Conservation (phyloP, 2,113 vertebrate species). For the Pica pica region DNA sequence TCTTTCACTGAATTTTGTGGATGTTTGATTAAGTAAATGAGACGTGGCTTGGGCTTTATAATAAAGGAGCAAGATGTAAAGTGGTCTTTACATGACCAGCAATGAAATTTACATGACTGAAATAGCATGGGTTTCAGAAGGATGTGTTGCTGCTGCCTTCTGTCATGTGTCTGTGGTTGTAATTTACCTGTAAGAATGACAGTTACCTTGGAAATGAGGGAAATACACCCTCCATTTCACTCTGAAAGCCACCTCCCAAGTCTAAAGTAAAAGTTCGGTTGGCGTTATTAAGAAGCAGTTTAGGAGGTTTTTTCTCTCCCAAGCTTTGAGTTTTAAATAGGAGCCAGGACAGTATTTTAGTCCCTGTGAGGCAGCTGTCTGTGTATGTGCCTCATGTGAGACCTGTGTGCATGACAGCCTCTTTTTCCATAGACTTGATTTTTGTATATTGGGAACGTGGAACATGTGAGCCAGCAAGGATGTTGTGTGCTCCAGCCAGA, state of each 20-base stretch:
- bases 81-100: background rate
- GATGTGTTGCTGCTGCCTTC: background rate
- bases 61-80: background rate
- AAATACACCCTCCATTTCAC: background rate
- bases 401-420: background rate
- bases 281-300: background rate
- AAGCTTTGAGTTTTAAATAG: background rate
- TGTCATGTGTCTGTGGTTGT: background rate
- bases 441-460: background rate
- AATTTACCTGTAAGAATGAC: background rate
- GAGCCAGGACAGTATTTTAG: background rate
- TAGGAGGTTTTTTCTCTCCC: background rate
- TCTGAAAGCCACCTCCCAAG: background rate
- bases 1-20: background rate
- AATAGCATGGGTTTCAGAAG: background rate
- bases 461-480: rapidly evolving
- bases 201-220: background rate
- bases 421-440: rapidly evolving
- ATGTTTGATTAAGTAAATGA: background rate
- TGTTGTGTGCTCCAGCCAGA: background rate
- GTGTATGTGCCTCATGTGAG: background rate
- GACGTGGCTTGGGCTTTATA: background rate
- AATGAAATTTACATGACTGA: rapidly evolving
- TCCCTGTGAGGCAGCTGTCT: background rate
- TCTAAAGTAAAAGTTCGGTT: background rate